phyloP scores from a whole-genome alignment of 2,797 vertebrate genomes.

The Muraenolepis orangiensis region DNA sequence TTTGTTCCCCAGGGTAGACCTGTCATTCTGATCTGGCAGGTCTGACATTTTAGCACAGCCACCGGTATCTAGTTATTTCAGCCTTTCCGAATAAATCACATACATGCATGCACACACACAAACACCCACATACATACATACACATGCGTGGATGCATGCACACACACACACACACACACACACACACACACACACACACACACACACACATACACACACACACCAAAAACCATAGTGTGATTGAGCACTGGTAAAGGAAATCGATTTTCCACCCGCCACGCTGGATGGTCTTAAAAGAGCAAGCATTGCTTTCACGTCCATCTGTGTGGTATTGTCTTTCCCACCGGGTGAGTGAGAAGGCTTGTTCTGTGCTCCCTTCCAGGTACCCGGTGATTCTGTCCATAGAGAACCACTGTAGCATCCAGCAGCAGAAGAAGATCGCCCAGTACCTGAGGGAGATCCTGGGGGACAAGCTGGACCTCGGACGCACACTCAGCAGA shows the following conservation, averaged over 20 bases:
- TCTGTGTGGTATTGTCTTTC: no score
- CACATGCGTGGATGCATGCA: slow-evolving; percentile 9
- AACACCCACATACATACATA: background rate
- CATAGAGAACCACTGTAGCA: slow-evolving; percentile 95
- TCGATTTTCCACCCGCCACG: no score
- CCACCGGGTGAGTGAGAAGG: background rate
- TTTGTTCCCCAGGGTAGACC: slow-evolving; percentile 41
- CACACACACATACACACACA: background rate
- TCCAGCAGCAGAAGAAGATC: slow-evolving; percentile 97
- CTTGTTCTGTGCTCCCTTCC: slow-evolving; percentile 6
- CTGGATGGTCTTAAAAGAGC: no score
- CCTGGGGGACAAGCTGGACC: slow-evolving; percentile 87
- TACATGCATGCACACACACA: slow-evolving; percentile 41
- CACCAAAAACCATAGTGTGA: background rate
- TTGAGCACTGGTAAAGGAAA: background rate
- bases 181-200: slow-evolving; percentile 4
- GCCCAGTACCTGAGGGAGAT: slow-evolving; percentile 91
- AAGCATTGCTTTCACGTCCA: no score
- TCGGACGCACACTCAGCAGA: slow-evolving; percentile 74
- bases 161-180: slow-evolving; percentile 1
- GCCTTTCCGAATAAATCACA: background rate
- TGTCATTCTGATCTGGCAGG: slow-evolving; percentile 62
- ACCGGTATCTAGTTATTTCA: slow-evolving; percentile 40
- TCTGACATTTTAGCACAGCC: slow-evolving; percentile 62
- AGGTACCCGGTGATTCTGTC: slow-evolving; percentile 95